phyloP scores from a whole-genome alignment of 2,113 vertebrate species.

The Malurus alboscapulatus region DNA sequence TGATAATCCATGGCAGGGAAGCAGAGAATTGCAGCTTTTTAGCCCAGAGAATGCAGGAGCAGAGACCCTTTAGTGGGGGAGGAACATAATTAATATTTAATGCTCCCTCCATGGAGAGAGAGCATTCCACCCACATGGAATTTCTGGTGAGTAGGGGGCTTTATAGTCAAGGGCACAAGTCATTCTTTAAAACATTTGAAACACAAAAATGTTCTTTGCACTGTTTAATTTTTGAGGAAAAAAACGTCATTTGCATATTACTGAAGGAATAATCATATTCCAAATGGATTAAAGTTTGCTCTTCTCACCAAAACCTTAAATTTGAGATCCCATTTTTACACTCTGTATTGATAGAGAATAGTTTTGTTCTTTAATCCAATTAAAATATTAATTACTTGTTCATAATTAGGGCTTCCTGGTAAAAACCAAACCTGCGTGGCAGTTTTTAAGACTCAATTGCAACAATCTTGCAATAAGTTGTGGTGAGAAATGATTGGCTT shows the following conservation, averaged over 20 bases:
- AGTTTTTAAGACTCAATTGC: neutral
- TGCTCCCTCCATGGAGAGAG: neutral
- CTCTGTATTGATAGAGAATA: neutral
- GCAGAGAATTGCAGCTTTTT: neutral
- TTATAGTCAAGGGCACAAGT: neutral
- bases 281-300: neutral
- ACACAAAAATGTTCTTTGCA: neutral
- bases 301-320: neutral
- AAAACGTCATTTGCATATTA: neutral
- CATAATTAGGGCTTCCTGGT: neutral
- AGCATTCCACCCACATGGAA: neutral
- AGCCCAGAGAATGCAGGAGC: conserved; percentile 15
- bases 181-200: neutral
- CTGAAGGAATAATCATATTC: neutral
- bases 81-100: conserved; percentile 35
- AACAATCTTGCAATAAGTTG: neutral
- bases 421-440: neutral
- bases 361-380: neutral
- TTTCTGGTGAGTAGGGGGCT: conserved; percentile 17
- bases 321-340: neutral
- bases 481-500: neutral
- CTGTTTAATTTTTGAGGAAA: neutral
- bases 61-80: conserved; percentile 24
- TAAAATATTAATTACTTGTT: neutral
- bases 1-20: neutral